Conservation (phyloP, 2,797 vertebrate genomes). For the Telmatherina bonti region DNA sequence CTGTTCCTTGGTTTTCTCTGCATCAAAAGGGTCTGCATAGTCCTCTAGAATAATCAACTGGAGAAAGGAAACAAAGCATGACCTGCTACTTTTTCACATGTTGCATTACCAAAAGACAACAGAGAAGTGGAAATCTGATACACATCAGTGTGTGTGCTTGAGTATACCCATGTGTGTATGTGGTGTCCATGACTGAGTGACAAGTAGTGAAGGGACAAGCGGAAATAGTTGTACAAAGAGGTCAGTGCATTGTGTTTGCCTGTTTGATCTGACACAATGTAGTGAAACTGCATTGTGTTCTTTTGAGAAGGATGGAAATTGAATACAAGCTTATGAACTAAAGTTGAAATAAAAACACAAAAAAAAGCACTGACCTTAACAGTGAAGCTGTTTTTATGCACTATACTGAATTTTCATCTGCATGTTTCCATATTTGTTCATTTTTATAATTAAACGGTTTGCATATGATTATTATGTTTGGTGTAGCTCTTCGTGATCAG, state of each 20-base stretch:
- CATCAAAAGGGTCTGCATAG: slow-evolving; percentile 95
- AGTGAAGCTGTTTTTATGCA: not conserved
- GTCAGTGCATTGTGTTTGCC: slow-evolving; percentile 69
- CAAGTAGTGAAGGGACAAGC: slow-evolving; percentile 48
- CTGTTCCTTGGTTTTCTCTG: slow-evolving; percentile 92
- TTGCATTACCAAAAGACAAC: slow-evolving; percentile 32
- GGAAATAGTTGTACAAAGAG: slow-evolving; percentile 73
- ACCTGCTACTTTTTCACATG: slow-evolving; percentile 27
- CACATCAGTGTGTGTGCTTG: slow-evolving; percentile 18
- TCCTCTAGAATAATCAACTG: slow-evolving; percentile 96
- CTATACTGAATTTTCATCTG: slow-evolving; percentile 8
- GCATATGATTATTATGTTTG: too few species aligned
- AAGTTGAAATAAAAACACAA: slow-evolving; percentile 48
- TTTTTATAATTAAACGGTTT: not conserved
- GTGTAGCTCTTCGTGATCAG: not conserved
- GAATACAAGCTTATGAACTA: slow-evolving; percentile 55
- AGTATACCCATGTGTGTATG: slow-evolving; percentile 26
- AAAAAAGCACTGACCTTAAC: slow-evolving; percentile 37
- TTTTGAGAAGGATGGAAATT: slow-evolving; percentile 64
- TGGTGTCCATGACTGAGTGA: slow-evolving; percentile 60
- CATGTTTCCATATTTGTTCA: not conserved
- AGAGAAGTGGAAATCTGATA: slow-evolving; percentile 17
- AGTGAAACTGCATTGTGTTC: slow-evolving; percentile 64
- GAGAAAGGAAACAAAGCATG: slow-evolving; percentile 21
- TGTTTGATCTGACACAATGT: slow-evolving; percentile 73